Evolutionary conservation across 2,888 invertebrate species (phyloP), one percentile per base, ranked within the genome.

Genomic region (Notodonta dromedarius): DNA sequence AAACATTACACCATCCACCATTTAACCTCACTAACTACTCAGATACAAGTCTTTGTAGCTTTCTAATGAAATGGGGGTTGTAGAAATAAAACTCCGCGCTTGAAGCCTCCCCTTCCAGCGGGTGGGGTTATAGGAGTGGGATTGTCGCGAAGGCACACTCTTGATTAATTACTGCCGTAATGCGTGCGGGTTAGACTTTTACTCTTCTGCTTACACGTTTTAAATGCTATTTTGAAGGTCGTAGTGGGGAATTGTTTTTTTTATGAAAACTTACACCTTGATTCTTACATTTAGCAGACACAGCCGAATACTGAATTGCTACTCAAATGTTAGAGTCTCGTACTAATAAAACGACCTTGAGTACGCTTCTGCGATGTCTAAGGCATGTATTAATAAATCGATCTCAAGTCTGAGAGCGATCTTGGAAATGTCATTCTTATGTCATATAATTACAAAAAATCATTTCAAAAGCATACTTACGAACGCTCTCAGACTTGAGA

Each of bases 161-260:
- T 77, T 83, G 83, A 86, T 86, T 87, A 86, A 86, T 87, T 85
- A 83, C 83, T 67, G 68, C 63, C 67, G 79, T 80, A 81, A 84
- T 81, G 83, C 79, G 76, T 81, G 83, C 79, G 76, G 77, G 71
- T 68, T 68, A 61, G 70, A 16, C 16, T 24, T 42, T 63, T 54
- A 61, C 58, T 59, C 24, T 24, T 24, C 24, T 71, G 70, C 67
- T 69, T 70, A 68, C 61, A 50, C 59, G 56, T 56, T 63, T 65
- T 65, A 42, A 65, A 69, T 66, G 58, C 59, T 61, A 60, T 42
- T 52, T 69, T 63, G 50, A 65, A 62, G 56, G 42, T 63, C 42
- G 54, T 35, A 39, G 59, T 50, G 24, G 1, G 24, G 24, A 24
- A 24, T 2, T 2, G 35, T 0, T 35, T 7, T 35, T 35, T 35